A percentile compares a stretch with the other conserved stretches of the same genome.
phyloP scores from a whole-genome alignment of 2,113 vertebrate genomes.

The Caretta caretta region DNA sequence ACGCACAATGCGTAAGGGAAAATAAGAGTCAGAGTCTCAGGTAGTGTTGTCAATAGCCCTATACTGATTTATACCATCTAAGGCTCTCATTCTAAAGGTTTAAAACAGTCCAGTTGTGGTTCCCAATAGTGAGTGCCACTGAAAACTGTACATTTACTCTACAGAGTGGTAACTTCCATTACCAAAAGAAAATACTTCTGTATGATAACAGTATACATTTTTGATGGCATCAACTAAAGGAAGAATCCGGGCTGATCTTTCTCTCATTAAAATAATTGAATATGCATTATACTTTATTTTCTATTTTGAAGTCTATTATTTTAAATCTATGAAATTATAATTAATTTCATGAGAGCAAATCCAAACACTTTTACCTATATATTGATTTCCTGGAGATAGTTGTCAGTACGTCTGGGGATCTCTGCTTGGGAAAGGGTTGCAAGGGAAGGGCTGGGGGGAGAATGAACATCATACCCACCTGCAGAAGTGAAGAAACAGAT shows the following conservation, averaged over 20 bases:
- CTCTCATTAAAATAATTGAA: not conserved
- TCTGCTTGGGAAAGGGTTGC: not conserved
- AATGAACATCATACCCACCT: not conserved
- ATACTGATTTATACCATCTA: not conserved
- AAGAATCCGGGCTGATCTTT: not conserved
- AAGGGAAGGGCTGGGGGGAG: not conserved
- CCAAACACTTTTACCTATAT: not conserved
- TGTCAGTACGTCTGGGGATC: rapidly evolving
- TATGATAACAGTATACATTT: not conserved
- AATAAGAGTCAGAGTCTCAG: not conserved
- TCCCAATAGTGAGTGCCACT: not conserved
- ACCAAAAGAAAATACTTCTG: not conserved
- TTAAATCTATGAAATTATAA: not conserved
- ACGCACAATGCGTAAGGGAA: not conserved
- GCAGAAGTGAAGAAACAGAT: too few species aligned
- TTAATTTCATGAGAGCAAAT: not conserved
- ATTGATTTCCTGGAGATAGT: not conserved
- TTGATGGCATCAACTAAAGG: not conserved
- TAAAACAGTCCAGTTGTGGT: not conserved
- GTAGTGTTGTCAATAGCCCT: not conserved
- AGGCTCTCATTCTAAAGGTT: not conserved
- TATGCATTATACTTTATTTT: not conserved
- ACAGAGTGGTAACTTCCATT: rapidly evolving
- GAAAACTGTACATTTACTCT: not conserved
- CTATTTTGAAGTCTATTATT: not conserved